phyloP scores from a whole-genome alignment of 2,888 invertebrate genomes.

The Glaucopsyche alexis region DNA sequence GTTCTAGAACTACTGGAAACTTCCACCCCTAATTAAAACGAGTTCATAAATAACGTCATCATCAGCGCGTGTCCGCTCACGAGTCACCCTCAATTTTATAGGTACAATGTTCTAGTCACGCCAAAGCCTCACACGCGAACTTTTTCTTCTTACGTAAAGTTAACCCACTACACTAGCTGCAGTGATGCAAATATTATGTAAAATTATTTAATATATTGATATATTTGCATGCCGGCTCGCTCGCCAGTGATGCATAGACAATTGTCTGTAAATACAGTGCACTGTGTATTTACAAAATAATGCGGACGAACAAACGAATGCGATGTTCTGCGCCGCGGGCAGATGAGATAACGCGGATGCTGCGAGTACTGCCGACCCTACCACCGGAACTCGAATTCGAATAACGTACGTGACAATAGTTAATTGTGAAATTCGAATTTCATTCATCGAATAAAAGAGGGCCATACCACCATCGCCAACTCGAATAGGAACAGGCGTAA shows the following conservation, averaged over 20 bases:
- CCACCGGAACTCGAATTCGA: slow-evolving; percentile 24
- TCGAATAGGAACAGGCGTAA: too few relatives aligned
- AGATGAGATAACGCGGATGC: slow-evolving; percentile 45
- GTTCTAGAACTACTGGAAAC: not conserved
- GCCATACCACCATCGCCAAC: too few relatives aligned
- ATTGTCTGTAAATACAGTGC: slow-evolving; percentile 38
- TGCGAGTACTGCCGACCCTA: slow-evolving; percentile 33
- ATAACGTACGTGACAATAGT: too few relatives aligned
- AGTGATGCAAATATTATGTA: slow-evolving; percentile 15
- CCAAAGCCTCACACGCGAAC: not conserved
- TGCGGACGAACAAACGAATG: slow-evolving; percentile 46
- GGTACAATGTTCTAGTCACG: not conserved
- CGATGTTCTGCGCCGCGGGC: slow-evolving; percentile 38
- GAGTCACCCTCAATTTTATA: not conserved
- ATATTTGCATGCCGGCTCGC: slow-evolving; percentile 27
- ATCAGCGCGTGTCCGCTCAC: slow-evolving; percentile 1
- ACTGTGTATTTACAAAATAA: slow-evolving; percentile 38
- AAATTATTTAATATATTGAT: slow-evolving; percentile 29
- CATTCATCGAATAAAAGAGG: too few relatives aligned
- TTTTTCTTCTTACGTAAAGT: not conserved
- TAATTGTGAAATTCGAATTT: too few relatives aligned
- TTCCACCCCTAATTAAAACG: not conserved
- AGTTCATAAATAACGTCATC: slow-evolving; percentile 1
- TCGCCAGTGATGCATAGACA: slow-evolving; percentile 37
- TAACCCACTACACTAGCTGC: too few relatives aligned